Percentiles rank a stretch among this genome's conserved stretches.
phyloP scores from a whole-genome alignment of 2,888 invertebrate genomes.

The Copidosoma aretas region DNA sequence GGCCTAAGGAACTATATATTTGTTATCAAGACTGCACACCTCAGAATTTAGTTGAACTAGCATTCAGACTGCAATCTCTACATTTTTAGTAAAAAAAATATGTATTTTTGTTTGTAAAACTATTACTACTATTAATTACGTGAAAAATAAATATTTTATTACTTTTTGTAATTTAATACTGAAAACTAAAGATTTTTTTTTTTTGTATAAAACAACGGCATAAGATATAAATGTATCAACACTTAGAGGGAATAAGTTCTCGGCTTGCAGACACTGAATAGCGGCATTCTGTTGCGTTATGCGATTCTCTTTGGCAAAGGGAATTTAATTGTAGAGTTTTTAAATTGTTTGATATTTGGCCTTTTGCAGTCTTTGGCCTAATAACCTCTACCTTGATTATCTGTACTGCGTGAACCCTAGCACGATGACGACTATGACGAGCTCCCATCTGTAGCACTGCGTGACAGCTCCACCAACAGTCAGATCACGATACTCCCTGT shows the following conservation, averaged over 20 bases:
- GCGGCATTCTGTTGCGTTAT: constrained; percentile 86
- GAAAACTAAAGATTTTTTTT: constrained; percentile 39
- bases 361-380: constrained; percentile 87
- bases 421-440: constrained; percentile 91
- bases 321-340: constrained; percentile 95
- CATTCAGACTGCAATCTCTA: constrained; percentile 65
- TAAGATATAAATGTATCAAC: constrained; percentile 10
- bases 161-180: too few relatives aligned
- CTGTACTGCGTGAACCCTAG: constrained; percentile 95
- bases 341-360: constrained; percentile 97
- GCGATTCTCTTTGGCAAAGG: constrained; percentile 92
- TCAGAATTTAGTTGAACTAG: constrained; percentile 88
- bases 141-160: not conserved
- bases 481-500: constrained; percentile 97
- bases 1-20: constrained; percentile 81
- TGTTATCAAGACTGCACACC: constrained; percentile 87
- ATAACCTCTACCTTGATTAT: constrained; percentile 97
- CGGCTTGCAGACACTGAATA: constrained; percentile 83
- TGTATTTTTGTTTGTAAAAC: not conserved
- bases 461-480: constrained; percentile 96
- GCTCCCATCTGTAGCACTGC: constrained; percentile 92
- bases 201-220: constrained; percentile 29
- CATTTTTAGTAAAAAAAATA: constrained; percentile 9
- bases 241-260: constrained; percentile 77
- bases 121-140: not conserved